Evolutionary conservation across 1,140 invertebrate species (phyloP), one percentile per base, ranked within the genome.

Genomic region (Monomorium pharaonis): DNA sequence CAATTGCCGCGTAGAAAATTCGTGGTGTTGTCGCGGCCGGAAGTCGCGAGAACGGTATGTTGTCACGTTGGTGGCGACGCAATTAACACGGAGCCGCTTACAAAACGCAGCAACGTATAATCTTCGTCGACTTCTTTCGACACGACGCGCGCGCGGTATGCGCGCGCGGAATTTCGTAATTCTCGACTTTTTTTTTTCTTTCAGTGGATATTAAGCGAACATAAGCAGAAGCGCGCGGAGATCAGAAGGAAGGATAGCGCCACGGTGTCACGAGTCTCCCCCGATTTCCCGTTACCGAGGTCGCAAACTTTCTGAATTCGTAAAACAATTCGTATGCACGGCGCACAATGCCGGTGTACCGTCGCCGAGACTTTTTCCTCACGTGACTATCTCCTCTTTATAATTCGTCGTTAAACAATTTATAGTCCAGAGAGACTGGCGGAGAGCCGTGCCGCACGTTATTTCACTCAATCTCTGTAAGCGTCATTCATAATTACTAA

Each of bases 71-170:
- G 16, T 47, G 30, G n/a, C 30, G 16, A n/a, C 42, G 24, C 56
- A 72, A 81, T 72, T 72, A 81, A 72, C 37, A 37, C 63, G 37
- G 37, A 6, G 49, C 12, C 30, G 49, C 60, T 81, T 47, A 56
- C 37, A 44, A 72, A 42, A 70, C 33, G 10, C 27, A 67, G 10
- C 27, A 49, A 81, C 47, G 33, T 72, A 37, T 44, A 72, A 81
- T 81, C 51, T 42, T 81, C 14, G n/a, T 58, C 51, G 27, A 33
- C 24, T 74, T 58, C 51, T 58, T 72, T 83, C 54, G 67, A 44
- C 78, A 72, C 51, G n/a, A 33, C 37, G 47, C 21, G 18, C 14
- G 37, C 49, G 51, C n/a, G n/a, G n/a, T n/a, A 4, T 58, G 14
- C 9, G 30, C 67, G 51, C 77, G 49, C 33, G 18, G 7, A 72